These are phyloP conservation scores for Ammodytes marinus DNA, from an alignment of 2,113 vertebrate species.

Conservation along the genomic window DNA sequence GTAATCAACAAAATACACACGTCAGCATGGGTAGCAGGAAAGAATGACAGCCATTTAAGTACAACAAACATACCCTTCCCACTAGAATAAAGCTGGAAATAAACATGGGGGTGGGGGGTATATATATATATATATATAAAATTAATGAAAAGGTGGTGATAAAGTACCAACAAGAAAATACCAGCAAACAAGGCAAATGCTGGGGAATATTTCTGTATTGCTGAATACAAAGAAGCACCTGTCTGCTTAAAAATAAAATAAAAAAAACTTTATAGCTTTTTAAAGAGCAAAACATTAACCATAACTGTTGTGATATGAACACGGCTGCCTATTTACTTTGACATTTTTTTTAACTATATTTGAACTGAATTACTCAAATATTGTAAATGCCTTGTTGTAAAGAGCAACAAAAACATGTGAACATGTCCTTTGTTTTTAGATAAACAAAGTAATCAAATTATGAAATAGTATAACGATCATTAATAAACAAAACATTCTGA, in stretches of 20 bases:
- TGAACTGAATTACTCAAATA: background rate
- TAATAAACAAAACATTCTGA: background rate
- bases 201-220: too few species aligned
- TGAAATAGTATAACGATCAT: background rate
- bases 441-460: background rate
- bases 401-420: background rate
- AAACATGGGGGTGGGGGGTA: background rate
- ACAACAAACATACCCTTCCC: background rate
- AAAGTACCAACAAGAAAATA: background rate
- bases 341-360: background rate
- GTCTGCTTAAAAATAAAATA: background rate
- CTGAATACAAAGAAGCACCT: background rate
- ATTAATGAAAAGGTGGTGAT: too few species aligned
- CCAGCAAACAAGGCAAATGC: background rate
- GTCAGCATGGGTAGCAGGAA: background rate
- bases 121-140: too few species aligned
- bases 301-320: background rate
- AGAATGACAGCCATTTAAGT: background rate
- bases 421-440: too few species aligned
- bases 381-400: background rate
- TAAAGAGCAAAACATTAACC: background rate
- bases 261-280: background rate
- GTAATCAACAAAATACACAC: slow-evolving; percentile 37
- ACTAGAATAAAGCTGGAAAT: background rate
- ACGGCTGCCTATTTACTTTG: background rate